phyloP scores from a whole-genome alignment of 2,113 vertebrate species.

The Holacanthus passer region DNA sequence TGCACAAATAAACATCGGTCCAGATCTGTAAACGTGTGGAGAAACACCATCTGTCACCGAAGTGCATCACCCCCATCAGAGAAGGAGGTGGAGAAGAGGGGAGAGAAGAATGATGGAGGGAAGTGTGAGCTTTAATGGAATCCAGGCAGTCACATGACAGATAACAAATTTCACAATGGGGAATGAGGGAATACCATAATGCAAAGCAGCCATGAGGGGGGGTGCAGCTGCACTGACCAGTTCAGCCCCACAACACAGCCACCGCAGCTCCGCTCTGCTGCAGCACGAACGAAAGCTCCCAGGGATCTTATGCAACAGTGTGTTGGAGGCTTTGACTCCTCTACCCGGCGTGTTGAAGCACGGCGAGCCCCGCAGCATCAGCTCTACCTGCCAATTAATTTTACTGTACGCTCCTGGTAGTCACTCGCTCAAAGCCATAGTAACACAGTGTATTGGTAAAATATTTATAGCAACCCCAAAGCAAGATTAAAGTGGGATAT shows the following conservation, averaged over 20 bases:
- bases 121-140: constrained; percentile 64
- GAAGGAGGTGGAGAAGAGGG: constrained; percentile 19
- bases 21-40: constrained; percentile 34
- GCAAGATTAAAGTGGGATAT: constrained; percentile 29
- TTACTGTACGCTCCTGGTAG: constrained; percentile 43
- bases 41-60: constrained; percentile 59
- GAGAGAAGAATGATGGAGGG: constrained; percentile 27
- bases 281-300: constrained; percentile 16
- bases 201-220: constrained; percentile 66
- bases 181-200: constrained; percentile 74
- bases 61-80: constrained; percentile 29
- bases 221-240: constrained; percentile 65
- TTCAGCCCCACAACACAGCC: constrained; percentile 9
- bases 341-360: constrained; percentile 47
- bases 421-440: constrained; percentile 51
- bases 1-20: constrained; percentile 53
- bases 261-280: constrained; percentile 27
- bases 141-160: constrained; percentile 69
- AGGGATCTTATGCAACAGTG: constrained; percentile 28
- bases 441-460: constrained; percentile 61
- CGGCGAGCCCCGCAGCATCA: constrained; percentile 22
- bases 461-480: constrained; percentile 62
- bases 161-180: constrained; percentile 77
- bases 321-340: constrained; percentile 21
- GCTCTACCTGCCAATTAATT: constrained; percentile 48